Evolutionary conservation across 1,140 invertebrate species (phyloP).

Genomic region (Lasaia peninsularis): DNA sequence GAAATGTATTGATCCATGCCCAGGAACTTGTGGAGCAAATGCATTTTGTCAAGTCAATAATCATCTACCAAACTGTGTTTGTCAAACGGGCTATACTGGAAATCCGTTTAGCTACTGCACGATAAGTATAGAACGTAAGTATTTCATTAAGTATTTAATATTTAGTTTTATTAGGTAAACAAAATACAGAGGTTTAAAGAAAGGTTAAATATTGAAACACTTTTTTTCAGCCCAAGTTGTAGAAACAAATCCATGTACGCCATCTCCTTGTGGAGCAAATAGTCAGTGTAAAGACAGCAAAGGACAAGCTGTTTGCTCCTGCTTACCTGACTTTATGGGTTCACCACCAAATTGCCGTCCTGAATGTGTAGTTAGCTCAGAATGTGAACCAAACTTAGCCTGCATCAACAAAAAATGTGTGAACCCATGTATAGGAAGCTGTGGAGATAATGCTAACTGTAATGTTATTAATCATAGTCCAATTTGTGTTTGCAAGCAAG

Average conservation of each 20-base stretch:
- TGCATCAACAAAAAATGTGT: constrained; percentile 82
- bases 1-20: constrained; percentile 86
- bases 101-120: constrained; percentile 82
- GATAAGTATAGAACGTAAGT: constrained; percentile 78
- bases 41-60: constrained; percentile 86
- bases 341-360: constrained; percentile 85
- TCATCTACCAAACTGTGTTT: constrained; percentile 85
- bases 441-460: constrained; percentile 87
- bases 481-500: constrained; percentile 81
- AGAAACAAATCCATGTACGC: constrained; percentile 78
- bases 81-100: constrained; percentile 82
- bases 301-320: constrained; percentile 83
- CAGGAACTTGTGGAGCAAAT: constrained; percentile 84
- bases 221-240: constrained; percentile 44
- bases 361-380: constrained; percentile 85
- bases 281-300: constrained; percentile 83
- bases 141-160: constrained; percentile 1
- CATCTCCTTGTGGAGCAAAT: constrained; percentile 85
- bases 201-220: too few relatives aligned
- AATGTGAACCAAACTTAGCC: constrained; percentile 81
- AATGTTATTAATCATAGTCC: constrained; percentile 88
- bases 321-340: constrained; percentile 83
- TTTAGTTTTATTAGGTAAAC: too few relatives aligned
- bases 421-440: constrained; percentile 84
- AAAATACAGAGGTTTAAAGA: too few relatives aligned